phyloP scores from a whole-genome alignment of 1,140 invertebrate species.

The Atta cephalotes region DNA sequence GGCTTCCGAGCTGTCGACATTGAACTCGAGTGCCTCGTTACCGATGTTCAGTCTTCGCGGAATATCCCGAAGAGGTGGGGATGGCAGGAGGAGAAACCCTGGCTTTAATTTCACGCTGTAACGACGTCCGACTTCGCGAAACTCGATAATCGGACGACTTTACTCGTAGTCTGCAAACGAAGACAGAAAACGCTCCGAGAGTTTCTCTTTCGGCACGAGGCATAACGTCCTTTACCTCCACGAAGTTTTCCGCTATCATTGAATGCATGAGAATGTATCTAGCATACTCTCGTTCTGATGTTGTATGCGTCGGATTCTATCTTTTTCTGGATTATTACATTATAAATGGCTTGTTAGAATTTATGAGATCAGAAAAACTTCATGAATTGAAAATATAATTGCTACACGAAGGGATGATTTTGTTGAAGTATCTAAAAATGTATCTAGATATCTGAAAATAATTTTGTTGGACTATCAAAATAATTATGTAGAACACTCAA shows the following conservation, averaged over 20 bases:
- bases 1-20: constrained; percentile 29
- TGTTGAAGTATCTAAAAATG: no score
- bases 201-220: constrained; percentile 40
- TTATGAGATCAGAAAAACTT: neutral
- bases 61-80: constrained; percentile 35
- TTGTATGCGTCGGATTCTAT: neutral
- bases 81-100: neutral
- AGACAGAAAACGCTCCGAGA: constrained; percentile 52
- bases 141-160: constrained; percentile 58
- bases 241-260: neutral
- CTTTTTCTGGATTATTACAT: neutral
- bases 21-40: constrained; percentile 66
- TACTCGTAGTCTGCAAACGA: constrained; percentile 28
- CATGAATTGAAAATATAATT: neutral
- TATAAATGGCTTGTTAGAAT: neutral
- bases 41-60: constrained; percentile 55
- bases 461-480: no score
- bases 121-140: constrained; percentile 56
- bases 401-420: neutral
- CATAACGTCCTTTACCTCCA: constrained; percentile 3
- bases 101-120: constrained; percentile 70
- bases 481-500: no score
- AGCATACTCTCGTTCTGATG: neutral
- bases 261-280: neutral
- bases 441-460: no score